Percentiles rank a stretch among this genome's conserved stretches.
These are phyloP conservation scores for Araneus ventricosus DNA, from an alignment of 1,140 invertebrate species.

Conservation along the genomic window DNA sequence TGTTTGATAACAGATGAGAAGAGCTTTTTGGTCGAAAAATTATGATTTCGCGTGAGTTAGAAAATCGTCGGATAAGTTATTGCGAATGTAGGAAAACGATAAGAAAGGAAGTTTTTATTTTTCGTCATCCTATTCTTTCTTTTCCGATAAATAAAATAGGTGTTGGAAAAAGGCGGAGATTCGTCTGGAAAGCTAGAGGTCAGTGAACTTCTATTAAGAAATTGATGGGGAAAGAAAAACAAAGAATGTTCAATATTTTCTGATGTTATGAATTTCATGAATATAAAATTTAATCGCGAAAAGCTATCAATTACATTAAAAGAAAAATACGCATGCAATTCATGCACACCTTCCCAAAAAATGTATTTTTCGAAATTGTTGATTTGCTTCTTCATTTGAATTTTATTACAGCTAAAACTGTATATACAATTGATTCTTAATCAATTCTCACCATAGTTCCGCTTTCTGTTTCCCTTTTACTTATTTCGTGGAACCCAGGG, in stretches of 20 bases:
- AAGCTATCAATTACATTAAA: neutral
- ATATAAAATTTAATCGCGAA: too few species aligned
- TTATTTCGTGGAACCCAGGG: too few species aligned
- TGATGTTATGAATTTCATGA: too few species aligned
- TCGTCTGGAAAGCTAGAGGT: neutral
- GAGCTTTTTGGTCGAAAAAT: neutral
- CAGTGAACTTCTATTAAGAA: neutral
- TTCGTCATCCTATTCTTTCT: neutral
- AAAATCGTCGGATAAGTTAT: neutral
- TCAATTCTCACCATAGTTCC: too few species aligned
- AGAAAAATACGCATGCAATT: neutral
- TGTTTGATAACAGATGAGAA: neutral
- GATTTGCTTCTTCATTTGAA: too few species aligned
- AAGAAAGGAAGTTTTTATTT: constrained; percentile 12
- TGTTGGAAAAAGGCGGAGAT: neutral
- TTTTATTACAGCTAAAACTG: too few species aligned
- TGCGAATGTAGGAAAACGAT: neutral
- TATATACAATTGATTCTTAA: too few species aligned
- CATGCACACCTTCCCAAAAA: neutral
- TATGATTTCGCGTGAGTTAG: neutral
- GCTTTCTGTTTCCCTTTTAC: too few species aligned
- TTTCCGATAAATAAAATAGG: neutral
- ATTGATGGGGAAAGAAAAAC: neutral
- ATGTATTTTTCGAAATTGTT: too few species aligned
- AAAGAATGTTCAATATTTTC: too few species aligned